Conservation (phyloP, 2,888 invertebrate species). For the Scotopteryx bipunctaria region DNA sequence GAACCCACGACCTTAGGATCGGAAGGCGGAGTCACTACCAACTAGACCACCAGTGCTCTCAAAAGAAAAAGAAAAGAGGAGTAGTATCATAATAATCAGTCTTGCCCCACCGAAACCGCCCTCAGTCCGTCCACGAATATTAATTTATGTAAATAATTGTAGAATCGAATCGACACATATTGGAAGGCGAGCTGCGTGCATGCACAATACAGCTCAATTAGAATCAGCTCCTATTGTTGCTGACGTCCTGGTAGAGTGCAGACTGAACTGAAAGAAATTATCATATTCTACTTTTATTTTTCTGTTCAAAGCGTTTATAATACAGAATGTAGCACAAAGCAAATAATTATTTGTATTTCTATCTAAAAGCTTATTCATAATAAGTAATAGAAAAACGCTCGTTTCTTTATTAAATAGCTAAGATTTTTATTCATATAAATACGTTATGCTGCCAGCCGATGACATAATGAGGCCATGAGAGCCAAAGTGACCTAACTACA, state of each 20-base stretch:
- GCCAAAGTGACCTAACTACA: no score
- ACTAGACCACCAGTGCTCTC: no score
- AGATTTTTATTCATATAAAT: not conserved
- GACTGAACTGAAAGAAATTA: constrained; percentile 15
- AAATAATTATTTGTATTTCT: not conserved
- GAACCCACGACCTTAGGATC: no score
- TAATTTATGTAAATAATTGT: constrained; percentile 67
- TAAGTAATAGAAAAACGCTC: not conserved
- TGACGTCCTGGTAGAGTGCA: constrained; percentile 24
- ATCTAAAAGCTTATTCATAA: not conserved
- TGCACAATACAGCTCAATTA: constrained; percentile 61
- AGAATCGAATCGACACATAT: constrained; percentile 52
- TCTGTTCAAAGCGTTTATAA: not conserved
- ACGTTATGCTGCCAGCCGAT: no score
- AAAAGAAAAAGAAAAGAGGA: no score
- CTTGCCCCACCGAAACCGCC: not conserved
- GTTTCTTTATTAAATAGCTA: not conserved
- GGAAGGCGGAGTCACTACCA: no score
- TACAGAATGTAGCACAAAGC: not conserved
- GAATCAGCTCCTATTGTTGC: constrained; percentile 62
- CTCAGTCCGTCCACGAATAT: constrained; percentile 54
- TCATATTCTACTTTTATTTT: not conserved
- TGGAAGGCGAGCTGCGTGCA: constrained; percentile 41
- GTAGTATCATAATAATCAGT: no score
- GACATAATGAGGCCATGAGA: no score